Conservation (phyloP, 2,113 vertebrate species). For the Meleagris gallopavo region DNA sequence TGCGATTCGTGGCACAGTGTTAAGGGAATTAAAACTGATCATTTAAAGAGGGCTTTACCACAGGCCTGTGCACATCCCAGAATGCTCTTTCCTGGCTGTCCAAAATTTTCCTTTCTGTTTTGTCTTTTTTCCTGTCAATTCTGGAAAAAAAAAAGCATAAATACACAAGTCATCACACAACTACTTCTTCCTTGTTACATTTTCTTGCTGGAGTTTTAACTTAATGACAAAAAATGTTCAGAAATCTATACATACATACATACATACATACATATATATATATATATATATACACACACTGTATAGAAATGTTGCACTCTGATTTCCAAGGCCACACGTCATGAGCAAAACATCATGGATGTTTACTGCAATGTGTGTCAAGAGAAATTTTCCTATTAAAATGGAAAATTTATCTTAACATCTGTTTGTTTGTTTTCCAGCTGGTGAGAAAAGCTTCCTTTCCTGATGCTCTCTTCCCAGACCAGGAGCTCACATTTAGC, state of each 20-base stretch:
- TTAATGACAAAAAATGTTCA: not conserved
- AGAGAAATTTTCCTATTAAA: not conserved
- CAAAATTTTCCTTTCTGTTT: conserved; percentile 96
- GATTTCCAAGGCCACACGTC: not conserved
- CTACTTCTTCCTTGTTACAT: not conserved
- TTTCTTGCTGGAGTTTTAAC: not conserved
- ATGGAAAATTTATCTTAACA: not conserved
- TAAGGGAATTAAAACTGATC: not conserved
- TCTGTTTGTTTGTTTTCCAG: not conserved
- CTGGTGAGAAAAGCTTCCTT: not conserved
- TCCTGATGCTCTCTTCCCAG: not conserved
- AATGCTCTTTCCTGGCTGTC: conserved; percentile 98
- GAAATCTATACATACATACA: too few relatives aligned
- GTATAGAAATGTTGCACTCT: not conserved
- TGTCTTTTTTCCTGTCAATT: conserved; percentile 97
- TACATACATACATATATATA: too few relatives aligned
- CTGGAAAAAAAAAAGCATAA: conserved; percentile 71
- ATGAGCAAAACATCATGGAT: not conserved
- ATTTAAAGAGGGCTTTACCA: conserved; percentile 83
- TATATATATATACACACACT: too few relatives aligned
- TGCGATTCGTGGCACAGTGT: not conserved
- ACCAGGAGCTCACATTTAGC: not conserved
- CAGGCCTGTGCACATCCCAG: conserved; percentile 97
- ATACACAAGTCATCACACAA: not conserved
- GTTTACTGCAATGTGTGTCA: not conserved